Conservation (phyloP, 2,113 vertebrate species). For the Lepus americanus region DNA sequence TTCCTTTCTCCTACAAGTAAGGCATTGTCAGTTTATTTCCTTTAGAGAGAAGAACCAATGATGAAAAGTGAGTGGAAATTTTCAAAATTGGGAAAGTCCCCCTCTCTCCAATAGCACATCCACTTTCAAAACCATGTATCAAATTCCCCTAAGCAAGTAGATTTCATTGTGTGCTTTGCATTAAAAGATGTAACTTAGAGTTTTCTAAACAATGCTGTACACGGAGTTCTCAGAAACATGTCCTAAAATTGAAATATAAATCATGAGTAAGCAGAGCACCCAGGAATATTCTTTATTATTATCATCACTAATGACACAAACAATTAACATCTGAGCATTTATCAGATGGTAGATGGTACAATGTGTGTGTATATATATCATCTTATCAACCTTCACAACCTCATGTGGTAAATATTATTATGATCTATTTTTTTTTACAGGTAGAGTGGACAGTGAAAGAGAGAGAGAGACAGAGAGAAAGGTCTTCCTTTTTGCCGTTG, state of each 20-base stretch:
- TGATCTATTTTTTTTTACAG: slow-evolving; percentile 13
- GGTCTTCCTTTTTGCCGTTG: too few relatives aligned
- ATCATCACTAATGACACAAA: slow-evolving; percentile 1
- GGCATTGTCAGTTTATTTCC: slow-evolving; percentile 12
- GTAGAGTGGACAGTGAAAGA: too few relatives aligned
- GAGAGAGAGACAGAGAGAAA: too few relatives aligned
- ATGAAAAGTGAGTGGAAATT: not conserved
- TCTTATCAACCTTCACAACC: not conserved
- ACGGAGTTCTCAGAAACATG: slow-evolving; percentile 36
- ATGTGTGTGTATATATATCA: not conserved
- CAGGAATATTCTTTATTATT: slow-evolving; percentile 19
- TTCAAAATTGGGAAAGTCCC: not conserved
- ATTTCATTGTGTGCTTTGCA: not conserved
- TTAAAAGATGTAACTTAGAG: slow-evolving; percentile 41
- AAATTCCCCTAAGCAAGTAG: not conserved
- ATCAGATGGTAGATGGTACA: not conserved
- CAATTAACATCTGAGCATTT: not conserved
- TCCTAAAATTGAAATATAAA: slow-evolving; percentile 52
- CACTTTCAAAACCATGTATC: slow-evolving; percentile 32
- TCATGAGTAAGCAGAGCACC: slow-evolving; percentile 12
- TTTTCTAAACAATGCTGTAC: not conserved
- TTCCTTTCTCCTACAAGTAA: not conserved
- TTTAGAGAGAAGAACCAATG: not conserved
- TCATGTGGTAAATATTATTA: slow-evolving; percentile 6
- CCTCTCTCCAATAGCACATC: not conserved